phyloP scores from a whole-genome alignment of 2,797 vertebrate species.

The Nyctibius grandis region DNA sequence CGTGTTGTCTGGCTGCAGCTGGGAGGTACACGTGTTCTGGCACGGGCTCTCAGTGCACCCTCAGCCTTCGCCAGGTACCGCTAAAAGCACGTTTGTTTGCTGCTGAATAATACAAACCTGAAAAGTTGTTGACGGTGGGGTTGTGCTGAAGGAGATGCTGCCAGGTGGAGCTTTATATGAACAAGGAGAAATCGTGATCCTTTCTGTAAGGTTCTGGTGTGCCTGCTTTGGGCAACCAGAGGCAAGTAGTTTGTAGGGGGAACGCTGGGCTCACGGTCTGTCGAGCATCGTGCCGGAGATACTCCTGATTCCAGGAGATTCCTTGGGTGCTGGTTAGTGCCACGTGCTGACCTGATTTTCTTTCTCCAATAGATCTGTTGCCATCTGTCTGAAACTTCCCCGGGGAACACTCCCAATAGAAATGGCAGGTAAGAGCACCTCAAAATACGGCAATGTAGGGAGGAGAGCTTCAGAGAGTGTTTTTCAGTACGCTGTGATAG shows the following conservation, averaged over 20 bases:
- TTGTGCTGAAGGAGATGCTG: neutral
- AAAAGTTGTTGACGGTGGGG: neutral
- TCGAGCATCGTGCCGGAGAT: neutral
- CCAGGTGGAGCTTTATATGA: neutral
- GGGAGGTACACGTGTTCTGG: neutral
- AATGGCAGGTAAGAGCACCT: constrained; percentile 58
- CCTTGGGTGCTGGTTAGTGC: neutral
- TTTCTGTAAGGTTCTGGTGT: neutral
- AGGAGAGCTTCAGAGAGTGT: neutral
- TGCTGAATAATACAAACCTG: neutral
- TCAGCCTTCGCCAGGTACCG: neutral
- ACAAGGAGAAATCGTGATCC: neutral
- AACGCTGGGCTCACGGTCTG: rapidly evolving
- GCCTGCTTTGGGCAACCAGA: neutral
- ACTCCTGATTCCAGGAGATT: neutral
- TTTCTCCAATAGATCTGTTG: neutral
- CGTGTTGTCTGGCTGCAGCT: neutral
- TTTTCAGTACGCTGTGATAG: neutral
- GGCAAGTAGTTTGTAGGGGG: neutral
- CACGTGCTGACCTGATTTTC: neutral
- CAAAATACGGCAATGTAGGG: rapidly evolving
- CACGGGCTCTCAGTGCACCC: neutral
- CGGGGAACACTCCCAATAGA: neutral
- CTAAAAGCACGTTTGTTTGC: neutral
- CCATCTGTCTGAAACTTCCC: neutral